phyloP scores from a whole-genome alignment of 1,140 invertebrate genomes.

The Hylaeus anthracinus region DNA sequence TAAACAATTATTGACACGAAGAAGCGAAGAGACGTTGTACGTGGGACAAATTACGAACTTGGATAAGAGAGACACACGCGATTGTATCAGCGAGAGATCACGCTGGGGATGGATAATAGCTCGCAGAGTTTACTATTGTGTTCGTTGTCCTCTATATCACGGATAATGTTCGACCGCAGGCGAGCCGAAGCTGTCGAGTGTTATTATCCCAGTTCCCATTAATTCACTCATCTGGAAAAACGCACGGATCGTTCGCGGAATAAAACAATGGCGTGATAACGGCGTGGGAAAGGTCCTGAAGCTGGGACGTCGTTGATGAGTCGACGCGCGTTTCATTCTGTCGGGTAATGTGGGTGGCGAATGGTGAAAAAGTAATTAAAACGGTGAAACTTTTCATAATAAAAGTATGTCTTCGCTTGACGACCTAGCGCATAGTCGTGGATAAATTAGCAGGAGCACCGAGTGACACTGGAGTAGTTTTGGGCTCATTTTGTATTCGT shows the following conservation, averaged over 20 bases:
- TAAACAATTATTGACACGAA: background rate
- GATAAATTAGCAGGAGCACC: no score
- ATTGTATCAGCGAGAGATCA: constrained; percentile 10
- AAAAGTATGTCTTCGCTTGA: constrained; percentile 21
- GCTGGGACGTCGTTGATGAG: constrained; percentile 19
- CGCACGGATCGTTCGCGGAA: background rate
- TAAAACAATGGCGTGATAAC: constrained; percentile 47
- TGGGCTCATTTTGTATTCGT: no score
- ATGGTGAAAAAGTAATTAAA: constrained; percentile 41
- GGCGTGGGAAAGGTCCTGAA: constrained; percentile 57
- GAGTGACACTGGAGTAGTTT: no score
- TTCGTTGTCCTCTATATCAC: background rate
- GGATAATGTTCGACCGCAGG: background rate
- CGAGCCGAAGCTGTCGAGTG: background rate
- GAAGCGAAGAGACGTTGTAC: background rate
- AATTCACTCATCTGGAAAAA: constrained; percentile 30
- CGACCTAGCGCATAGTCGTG: background rate
- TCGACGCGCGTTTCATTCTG: constrained; percentile 41
- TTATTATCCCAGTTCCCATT: constrained; percentile 38
- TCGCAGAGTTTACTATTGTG: constrained; percentile 2
- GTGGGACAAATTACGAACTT: background rate
- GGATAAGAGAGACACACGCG: background rate
- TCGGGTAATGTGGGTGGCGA: constrained; percentile 3
- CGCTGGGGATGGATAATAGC: constrained; percentile 4
- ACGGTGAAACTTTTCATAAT: constrained; percentile 56